Conservation (phyloP, 2,888 invertebrate species). For the Xestia xanthographa region DNA sequence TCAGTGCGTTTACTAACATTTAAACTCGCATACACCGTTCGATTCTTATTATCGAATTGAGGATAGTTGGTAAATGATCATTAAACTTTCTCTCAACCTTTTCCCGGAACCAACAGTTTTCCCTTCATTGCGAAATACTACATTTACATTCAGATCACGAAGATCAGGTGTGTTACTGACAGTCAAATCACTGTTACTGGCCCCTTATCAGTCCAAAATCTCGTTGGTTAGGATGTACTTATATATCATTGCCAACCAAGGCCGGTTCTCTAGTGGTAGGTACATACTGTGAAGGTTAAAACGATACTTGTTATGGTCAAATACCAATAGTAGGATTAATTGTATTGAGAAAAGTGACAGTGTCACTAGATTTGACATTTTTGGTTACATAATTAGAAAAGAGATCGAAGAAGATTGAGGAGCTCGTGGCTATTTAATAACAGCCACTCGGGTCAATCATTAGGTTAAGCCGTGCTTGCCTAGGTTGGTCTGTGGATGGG, state of each 20-base stretch:
- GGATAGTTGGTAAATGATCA: background rate
- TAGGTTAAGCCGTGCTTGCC: no score
- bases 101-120: no score
- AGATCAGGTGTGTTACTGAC: constrained; percentile 24
- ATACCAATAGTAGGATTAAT: background rate
- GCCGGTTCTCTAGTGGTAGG: constrained; percentile 9
- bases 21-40: background rate
- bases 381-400: background rate
- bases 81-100: no score
- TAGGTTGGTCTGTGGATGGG: no score
- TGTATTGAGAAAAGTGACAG: background rate
- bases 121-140: background rate
- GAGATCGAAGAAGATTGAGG: no score
- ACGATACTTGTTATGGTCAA: constrained; percentile 15
- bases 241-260: background rate
- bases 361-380: background rate
- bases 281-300: background rate
- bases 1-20: no score
- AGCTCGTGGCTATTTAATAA: no score
- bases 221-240: constrained; percentile 15
- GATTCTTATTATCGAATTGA: background rate
- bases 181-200: constrained; percentile 5
- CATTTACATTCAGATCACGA: background rate
- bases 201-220: constrained; percentile 20
- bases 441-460: no score